Base-by-base conservation (phyloP, 35 echinoderm and acorn worm genomes). In the Chiridota heheva region DNA sequence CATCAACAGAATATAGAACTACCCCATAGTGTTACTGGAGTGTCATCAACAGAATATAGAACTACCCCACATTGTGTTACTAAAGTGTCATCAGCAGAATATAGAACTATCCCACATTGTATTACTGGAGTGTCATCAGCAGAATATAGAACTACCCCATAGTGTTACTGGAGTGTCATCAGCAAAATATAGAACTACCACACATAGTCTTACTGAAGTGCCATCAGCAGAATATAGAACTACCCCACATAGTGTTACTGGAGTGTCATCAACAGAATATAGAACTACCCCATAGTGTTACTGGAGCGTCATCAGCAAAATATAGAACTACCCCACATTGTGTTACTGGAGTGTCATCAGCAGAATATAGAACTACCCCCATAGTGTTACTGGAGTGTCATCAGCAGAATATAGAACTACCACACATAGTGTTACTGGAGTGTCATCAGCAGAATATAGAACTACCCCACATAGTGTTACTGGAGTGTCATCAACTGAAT, bases 281-380 rank as follows among this genome's bases (percentile, higher is more conserved):
- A 24, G 86, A 29, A 82, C 86, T 26, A 88, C 77, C 4, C 86
- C 77, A 8, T 68, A 44, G 15, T 16, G 82, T 45, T 15, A 88
- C 77, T 58, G 77, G 86, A 42, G 84, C 67, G 13, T 40, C n/a
- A n/a, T n/a, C n/a, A n/a, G n/a, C n/a, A n/a, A n/a, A n/a, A n/a
- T n/a, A 88, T 70, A 24, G 86, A 29, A 82, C 86, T 26, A 88
- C 77, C 4, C 86, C 77, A 8, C 86, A 88, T 68, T 35, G 15
- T 16, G 82, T 45, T 15, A 88, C 77, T 58, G 77, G 86, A 42
- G 84, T 81, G 13, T 40, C n/a, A n/a, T n/a, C n/a, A n/a, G n/a
- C 70, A 44, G 86, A 76, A 6, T 88, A 88, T 70, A 24, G 86
- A 29, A 82, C 86, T 26, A 88, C 77, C 4, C 86, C 77, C 86